These are phyloP conservation scores for Nymphalis c-album DNA, from an alignment of 2,888 invertebrate species.

Conservation along the genomic window DNA sequence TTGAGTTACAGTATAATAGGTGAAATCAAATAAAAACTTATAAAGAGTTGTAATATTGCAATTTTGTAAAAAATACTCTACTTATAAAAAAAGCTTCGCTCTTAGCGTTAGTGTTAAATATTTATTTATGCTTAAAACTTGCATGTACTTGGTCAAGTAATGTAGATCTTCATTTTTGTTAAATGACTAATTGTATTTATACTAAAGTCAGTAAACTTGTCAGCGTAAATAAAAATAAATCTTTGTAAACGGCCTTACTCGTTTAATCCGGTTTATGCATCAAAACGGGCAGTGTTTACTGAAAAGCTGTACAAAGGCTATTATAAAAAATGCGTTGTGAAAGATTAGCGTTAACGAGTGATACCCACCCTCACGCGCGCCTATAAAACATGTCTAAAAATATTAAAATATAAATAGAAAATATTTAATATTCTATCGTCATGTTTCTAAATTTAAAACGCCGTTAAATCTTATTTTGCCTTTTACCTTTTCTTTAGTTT, in stretches of 20 bases:
- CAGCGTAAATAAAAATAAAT: conserved; percentile 15
- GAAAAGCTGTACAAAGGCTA: conserved; percentile 14
- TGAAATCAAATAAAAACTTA: no score
- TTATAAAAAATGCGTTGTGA: conserved; percentile 8
- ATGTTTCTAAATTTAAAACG: no score
- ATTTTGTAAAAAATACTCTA: no score
- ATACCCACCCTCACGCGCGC: neutral
- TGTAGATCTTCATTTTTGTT: neutral
- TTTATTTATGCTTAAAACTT: no score
- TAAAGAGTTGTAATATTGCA: no score
- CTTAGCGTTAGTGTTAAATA: no score
- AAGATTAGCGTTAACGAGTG: neutral
- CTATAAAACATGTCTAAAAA: neutral
- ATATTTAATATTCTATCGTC: no score
- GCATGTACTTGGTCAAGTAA: no score
- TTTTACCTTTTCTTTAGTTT: no score
- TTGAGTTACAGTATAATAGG: no score
- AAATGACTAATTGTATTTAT: neutral
- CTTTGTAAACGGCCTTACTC: conserved; percentile 15
- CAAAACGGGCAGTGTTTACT: conserved; percentile 14
- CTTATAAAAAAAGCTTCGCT: no score
- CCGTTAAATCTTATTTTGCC: no score
- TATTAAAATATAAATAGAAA: neutral
- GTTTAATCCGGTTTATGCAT: conserved; percentile 18
- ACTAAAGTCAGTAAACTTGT: neutral